Conservation (phyloP, 2,888 invertebrate genomes). For the Synanthedon tipuliformis region DNA sequence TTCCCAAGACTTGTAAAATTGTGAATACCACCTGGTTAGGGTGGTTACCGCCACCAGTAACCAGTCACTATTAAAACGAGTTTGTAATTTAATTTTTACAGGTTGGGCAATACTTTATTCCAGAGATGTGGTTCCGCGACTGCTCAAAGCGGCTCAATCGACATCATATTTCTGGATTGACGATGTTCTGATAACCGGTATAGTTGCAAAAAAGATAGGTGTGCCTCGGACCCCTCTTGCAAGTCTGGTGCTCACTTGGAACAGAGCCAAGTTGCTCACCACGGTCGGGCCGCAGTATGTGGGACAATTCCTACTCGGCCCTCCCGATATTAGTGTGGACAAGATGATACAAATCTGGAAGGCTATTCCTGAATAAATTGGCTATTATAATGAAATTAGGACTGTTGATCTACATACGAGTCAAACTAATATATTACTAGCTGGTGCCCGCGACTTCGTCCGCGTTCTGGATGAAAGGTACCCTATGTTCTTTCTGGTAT, state of each 20-base stretch:
- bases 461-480: no score
- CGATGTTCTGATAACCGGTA: conserved; percentile 83
- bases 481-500: no score
- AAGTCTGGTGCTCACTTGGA: conserved; percentile 39
- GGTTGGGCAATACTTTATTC: conserved; percentile 76
- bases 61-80: no score
- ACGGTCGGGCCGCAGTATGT: conserved; percentile 22
- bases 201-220: conserved; percentile 67
- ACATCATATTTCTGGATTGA: conserved; percentile 85
- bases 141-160: conserved; percentile 71
- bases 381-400: neutral
- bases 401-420: neutral
- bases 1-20: no score
- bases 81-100: conserved; percentile 12
- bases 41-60: no score
- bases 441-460: no score
- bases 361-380: conserved; percentile 22
- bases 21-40: no score
- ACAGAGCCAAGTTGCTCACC: conserved; percentile 24
- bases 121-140: conserved; percentile 68
- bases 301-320: conserved; percentile 65
- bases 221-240: conserved; percentile 66
- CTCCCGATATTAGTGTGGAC: conserved; percentile 55
- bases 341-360: conserved; percentile 66
- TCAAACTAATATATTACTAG: no score